phyloP scores from a whole-genome alignment of 2,113 vertebrate species.

The Abramis brama region DNA sequence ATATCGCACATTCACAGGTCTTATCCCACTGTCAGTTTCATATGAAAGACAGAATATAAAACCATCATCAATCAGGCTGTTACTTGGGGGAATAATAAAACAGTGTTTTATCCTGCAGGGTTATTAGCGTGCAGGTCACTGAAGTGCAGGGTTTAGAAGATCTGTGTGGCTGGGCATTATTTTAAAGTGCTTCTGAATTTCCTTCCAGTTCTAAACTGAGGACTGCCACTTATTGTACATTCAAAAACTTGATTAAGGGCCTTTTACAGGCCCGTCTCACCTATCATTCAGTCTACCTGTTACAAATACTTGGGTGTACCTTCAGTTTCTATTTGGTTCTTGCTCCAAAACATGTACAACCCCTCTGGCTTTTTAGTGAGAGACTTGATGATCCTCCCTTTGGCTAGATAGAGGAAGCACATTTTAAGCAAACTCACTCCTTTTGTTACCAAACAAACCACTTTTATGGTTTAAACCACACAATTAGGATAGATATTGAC shows the following conservation, averaged over 20 bases:
- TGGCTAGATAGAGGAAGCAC: not conserved
- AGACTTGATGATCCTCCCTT: constrained; percentile 21
- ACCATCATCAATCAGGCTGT: not conserved
- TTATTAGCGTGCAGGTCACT: not conserved
- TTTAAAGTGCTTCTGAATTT: constrained; percentile 36
- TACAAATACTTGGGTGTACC: not conserved
- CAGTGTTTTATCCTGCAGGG: not conserved
- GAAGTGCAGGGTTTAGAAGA: not conserved
- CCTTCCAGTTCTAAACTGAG: not conserved
- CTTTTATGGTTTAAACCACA: not conserved
- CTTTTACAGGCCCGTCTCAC: not conserved
- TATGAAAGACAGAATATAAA: not conserved
- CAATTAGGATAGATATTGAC: not conserved
- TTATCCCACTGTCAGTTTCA: not conserved
- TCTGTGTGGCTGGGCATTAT: not conserved
- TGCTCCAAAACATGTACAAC: not conserved
- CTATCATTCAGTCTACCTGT: not conserved
- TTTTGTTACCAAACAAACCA: not conserved
- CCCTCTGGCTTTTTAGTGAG: not conserved
- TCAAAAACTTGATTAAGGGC: not conserved
- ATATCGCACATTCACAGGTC: constrained; percentile 15
- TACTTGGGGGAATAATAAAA: not conserved
- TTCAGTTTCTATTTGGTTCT: constrained; percentile 18
- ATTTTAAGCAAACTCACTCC: constrained; percentile 1
- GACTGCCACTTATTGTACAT: constrained; percentile 16